Conservation (phyloP, 2,797 vertebrate genomes). For the Uromys caudimaculatus region DNA sequence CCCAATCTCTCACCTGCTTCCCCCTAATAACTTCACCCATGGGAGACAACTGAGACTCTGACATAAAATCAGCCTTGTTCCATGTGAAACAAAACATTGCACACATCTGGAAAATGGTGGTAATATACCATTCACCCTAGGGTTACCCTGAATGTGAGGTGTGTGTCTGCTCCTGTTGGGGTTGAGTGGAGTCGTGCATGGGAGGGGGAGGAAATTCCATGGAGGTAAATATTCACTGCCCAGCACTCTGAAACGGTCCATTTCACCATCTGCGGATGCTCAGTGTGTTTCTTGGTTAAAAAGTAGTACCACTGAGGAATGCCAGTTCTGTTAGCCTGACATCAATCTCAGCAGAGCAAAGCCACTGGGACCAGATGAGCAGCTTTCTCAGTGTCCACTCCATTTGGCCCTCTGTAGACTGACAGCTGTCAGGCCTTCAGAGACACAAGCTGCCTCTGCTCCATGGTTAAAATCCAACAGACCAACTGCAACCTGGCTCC, state of each 20-base stretch:
- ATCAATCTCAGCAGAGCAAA: background rate
- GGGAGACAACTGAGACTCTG: accelerated
- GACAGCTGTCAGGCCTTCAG: background rate
- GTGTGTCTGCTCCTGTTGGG: background rate
- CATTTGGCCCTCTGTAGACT: background rate
- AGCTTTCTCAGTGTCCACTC: background rate
- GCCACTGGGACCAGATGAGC: background rate
- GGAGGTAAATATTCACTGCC: background rate
- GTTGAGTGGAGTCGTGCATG: background rate
- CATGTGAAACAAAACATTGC: background rate
- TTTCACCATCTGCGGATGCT: accelerated
- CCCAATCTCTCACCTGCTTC: background rate
- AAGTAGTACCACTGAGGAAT: background rate
- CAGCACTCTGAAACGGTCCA: background rate
- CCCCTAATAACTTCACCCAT: accelerated
- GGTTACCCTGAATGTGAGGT: accelerated
- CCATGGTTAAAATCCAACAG: background rate
- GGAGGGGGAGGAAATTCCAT: background rate
- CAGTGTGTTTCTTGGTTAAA: background rate
- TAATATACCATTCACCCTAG: accelerated
- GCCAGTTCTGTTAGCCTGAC: background rate
- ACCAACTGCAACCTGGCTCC: background rate
- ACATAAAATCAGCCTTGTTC: background rate
- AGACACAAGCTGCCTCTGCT: background rate
- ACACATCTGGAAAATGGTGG: background rate